These are phyloP conservation scores for Caenorhabditis wallacei DNA, from an alignment of 2,888 invertebrate genomes.

Conservation along the genomic window DNA sequence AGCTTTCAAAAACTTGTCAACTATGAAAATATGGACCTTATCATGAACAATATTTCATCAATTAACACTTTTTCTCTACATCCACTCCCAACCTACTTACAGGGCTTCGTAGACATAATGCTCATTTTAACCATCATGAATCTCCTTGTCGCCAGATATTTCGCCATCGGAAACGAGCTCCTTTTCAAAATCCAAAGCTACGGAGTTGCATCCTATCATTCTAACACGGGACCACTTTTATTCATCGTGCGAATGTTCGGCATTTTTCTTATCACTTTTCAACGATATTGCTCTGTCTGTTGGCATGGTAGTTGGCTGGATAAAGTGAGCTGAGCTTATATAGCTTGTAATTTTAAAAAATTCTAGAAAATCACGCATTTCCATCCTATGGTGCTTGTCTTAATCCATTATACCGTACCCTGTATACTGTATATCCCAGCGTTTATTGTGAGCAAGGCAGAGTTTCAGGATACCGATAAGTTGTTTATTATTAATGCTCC, in stretches of 20 bases:
- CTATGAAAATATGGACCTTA: no score
- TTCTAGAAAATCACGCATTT: neutral
- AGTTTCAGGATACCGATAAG: slow-evolving; percentile 11
- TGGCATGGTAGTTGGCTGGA: slow-evolving; percentile 19
- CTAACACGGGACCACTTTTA: slow-evolving; percentile 39
- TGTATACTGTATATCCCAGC: slow-evolving; percentile 46
- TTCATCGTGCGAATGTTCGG: slow-evolving; percentile 50
- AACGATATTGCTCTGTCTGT: slow-evolving; percentile 49
- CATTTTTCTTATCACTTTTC: slow-evolving; percentile 46
- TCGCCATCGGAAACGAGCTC: slow-evolving; percentile 24
- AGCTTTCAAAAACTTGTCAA: no score
- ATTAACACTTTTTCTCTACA: no score
- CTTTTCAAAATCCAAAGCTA: slow-evolving; percentile 24
- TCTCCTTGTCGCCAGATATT: slow-evolving; percentile 43
- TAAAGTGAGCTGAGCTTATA: neutral
- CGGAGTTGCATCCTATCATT: slow-evolving; percentile 40
- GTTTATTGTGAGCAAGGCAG: slow-evolving; percentile 34
- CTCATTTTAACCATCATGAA: slow-evolving; percentile 28
- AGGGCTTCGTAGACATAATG: slow-evolving; percentile 40
- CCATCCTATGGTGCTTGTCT: slow-evolving; percentile 13
- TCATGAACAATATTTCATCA: no score
- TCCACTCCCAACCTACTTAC: no score
- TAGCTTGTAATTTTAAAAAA: neutral
- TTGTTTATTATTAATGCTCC: slow-evolving; percentile 42
- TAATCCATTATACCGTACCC: slow-evolving; percentile 31